Percentiles rank a stretch among this genome's conserved stretches.
These are phyloP conservation scores for Hoplostethus atlanticus DNA, from an alignment of 2,797 vertebrate genomes.

Conservation along the genomic window DNA sequence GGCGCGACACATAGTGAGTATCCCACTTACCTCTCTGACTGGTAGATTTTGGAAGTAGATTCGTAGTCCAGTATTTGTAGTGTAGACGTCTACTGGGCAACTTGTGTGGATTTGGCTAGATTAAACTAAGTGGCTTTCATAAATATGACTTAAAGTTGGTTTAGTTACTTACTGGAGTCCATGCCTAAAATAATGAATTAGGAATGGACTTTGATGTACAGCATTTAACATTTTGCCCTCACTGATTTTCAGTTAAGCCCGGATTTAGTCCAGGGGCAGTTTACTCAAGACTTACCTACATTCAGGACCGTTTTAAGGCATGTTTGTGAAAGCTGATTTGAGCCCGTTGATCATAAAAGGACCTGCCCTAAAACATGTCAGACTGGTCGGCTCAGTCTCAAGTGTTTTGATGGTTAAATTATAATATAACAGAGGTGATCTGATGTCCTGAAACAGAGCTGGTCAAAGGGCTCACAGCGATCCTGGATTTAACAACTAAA, in stretches of 20 bases:
- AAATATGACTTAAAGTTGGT: neutral
- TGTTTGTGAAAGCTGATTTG: neutral
- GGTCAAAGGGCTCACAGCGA: neutral
- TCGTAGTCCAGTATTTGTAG: neutral
- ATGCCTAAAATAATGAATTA: neutral
- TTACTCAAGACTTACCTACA: neutral
- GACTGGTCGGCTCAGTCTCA: neutral
- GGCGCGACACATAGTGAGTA: conserved; percentile 70
- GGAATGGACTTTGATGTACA: neutral
- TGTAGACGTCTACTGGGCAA: neutral
- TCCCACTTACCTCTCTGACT: neutral
- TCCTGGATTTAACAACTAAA: neutral
- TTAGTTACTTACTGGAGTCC: neutral
- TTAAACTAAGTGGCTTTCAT: conserved; percentile 7
- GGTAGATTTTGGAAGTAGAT: neutral
- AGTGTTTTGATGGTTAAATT: neutral
- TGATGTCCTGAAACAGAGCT: neutral
- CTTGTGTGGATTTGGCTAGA: neutral
- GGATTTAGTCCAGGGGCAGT: neutral
- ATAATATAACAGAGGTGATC: neutral
- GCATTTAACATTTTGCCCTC: neutral
- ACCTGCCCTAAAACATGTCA: neutral
- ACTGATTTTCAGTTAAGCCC: neutral
- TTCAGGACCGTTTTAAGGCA: no score
- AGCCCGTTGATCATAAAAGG: neutral